These are phyloP conservation scores for Ammodytes marinus DNA, from an alignment of 2,113 vertebrate species.

Conservation along the genomic window DNA sequence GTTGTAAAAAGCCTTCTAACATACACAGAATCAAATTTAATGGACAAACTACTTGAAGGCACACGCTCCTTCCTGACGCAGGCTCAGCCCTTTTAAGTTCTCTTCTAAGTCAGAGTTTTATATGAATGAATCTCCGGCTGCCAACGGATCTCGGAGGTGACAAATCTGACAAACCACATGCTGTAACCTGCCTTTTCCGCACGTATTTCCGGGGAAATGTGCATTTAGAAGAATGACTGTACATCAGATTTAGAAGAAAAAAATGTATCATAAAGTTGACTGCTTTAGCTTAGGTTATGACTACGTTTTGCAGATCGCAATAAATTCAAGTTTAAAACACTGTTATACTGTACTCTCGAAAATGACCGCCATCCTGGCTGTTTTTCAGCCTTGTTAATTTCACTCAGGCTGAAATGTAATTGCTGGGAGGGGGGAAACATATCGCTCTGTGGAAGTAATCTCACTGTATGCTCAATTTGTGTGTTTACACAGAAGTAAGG, in stretches of 20 bases:
- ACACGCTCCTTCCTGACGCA: not conserved
- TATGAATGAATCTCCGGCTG: constrained; percentile 53
- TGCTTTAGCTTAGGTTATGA: too few relatives aligned
- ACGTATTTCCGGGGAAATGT: constrained; percentile 31
- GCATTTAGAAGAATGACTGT: constrained; percentile 18
- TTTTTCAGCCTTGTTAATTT: constrained; percentile 53
- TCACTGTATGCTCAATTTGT: constrained; percentile 63
- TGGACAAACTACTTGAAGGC: too few relatives aligned
- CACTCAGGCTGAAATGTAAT: constrained; percentile 63
- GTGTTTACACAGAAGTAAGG: constrained; percentile 35
- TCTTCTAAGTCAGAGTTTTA: constrained; percentile 11
- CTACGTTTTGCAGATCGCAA: not conserved
- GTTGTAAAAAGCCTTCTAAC: too few relatives aligned
- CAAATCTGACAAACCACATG: constrained; percentile 44
- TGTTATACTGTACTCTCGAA: not conserved
- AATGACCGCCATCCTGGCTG: constrained; percentile 40
- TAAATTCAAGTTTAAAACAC: not conserved
- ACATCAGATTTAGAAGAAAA: too few relatives aligned
- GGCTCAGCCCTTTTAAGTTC: not conserved
- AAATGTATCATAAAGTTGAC: not conserved
- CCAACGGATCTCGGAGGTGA: constrained; percentile 9
- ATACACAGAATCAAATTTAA: too few relatives aligned
- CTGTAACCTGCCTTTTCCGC: constrained; percentile 29
- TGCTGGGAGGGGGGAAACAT: constrained; percentile 48
- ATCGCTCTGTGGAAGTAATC: constrained; percentile 61